These are phyloP conservation scores for Itoplectis maculator DNA, from an alignment of 2,888 invertebrate genomes.

Conservation along the genomic window DNA sequence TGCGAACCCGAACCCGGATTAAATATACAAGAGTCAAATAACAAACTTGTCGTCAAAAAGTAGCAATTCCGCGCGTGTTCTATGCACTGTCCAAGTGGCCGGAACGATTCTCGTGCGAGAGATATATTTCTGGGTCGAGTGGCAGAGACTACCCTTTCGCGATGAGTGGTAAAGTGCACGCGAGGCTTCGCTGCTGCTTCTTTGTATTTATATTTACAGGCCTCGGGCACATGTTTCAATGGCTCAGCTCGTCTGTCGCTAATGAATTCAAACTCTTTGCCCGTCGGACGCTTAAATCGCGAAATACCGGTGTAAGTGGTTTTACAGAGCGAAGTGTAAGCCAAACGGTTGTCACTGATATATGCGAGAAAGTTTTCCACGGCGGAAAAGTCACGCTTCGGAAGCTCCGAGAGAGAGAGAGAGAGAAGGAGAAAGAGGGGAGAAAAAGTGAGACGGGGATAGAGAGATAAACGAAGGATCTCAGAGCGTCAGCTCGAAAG, in stretches of 20 bases:
- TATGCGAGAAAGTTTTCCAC: conserved; percentile 25
- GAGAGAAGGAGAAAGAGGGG: neutral
- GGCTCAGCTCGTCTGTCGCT: neutral
- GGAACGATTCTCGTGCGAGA: neutral
- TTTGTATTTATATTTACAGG: neutral
- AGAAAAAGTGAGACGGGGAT: neutral
- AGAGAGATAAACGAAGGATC: conserved; percentile 29
- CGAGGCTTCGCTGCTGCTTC: neutral
- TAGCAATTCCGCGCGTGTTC: neutral
- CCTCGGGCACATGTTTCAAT: neutral
- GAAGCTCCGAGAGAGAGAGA: neutral
- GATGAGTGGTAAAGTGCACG: neutral
- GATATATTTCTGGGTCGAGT: conserved; percentile 13
- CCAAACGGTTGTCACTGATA: conserved; percentile 36
- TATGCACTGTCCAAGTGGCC: neutral
- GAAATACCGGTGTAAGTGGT: conserved; percentile 10
- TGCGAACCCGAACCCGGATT: neutral
- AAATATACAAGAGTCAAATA: neutral
- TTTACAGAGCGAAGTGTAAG: conserved; percentile 27
- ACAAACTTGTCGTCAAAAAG: neutral
- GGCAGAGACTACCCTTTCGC: neutral
- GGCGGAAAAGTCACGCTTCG: neutral
- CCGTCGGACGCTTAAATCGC: neutral
- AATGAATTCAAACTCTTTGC: neutral
- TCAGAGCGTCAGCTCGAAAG: conserved; percentile 7